Evolutionary conservation across 2,888 invertebrate species (phyloP).

Genomic region (Coecobrya sp.): DNA sequence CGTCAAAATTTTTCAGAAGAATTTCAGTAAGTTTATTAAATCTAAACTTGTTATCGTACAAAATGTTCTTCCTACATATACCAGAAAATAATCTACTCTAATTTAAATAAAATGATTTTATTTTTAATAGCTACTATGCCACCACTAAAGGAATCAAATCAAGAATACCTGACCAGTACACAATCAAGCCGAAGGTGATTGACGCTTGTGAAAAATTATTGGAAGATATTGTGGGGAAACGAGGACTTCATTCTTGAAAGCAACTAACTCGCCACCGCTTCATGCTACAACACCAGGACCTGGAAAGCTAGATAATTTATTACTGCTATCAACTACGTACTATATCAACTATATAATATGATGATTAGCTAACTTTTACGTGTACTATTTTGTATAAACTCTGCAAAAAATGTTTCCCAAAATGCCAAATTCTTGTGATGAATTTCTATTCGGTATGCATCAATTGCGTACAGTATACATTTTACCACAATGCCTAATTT

Average conservation of each 20-base stretch:
- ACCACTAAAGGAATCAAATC: conserved; percentile 78
- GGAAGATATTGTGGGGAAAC: conserved; percentile 80
- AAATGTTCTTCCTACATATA: too few relatives aligned
- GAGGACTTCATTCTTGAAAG: neutral
- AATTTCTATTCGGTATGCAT: conserved; percentile 45
- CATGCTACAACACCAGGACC: conserved; percentile 34
- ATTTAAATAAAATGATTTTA: neutral
- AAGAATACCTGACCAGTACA: conserved; percentile 84
- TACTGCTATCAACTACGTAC: neutral
- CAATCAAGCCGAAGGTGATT: conserved; percentile 84
- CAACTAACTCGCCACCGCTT: neutral
- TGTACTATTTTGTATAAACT: conserved; percentile 1
- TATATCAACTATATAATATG: neutral
- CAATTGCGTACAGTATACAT: neutral
- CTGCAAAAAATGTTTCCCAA: conserved; percentile 37
- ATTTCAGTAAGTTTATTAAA: conserved; percentile 83
- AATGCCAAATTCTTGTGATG: conserved; percentile 77
- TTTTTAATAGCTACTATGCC: conserved; percentile 83
- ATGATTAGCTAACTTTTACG: conserved; percentile 13
- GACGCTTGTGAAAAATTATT: conserved; percentile 82
- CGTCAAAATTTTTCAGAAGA: conserved; percentile 84
- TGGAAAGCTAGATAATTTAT: conserved; percentile 24
- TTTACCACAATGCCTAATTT: neutral
- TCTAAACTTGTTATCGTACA: neutral
- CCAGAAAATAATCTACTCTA: too few relatives aligned